Conservation (phyloP, 1,140 invertebrate genomes). For the Proctacanthus coquilletti region DNA sequence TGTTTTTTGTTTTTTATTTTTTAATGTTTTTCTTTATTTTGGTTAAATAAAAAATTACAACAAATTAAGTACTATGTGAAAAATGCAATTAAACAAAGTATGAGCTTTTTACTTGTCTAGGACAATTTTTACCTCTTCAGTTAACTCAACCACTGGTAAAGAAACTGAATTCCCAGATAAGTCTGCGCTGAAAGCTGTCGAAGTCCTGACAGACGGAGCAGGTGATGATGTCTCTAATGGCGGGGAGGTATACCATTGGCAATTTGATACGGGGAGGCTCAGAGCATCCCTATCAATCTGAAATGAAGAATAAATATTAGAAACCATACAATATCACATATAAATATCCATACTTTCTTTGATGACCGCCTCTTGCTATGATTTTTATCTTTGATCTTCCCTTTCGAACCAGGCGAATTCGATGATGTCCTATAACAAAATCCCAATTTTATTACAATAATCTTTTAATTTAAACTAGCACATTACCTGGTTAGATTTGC, state of each 20-base stretch:
- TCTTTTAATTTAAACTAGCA: not conserved
- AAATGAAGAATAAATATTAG: conserved; percentile 2
- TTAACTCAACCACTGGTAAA: conserved; percentile 20
- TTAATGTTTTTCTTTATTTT: too few relatives aligned
- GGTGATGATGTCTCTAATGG: too few relatives aligned
- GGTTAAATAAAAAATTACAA: too few relatives aligned
- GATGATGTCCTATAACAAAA: too few relatives aligned
- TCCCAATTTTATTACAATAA: not conserved
- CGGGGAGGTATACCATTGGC: conserved; percentile 27
- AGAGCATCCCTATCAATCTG: conserved; percentile 21
- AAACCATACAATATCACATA: not conserved
- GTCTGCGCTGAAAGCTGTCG: too few relatives aligned
- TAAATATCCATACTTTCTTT: conserved; percentile 18
- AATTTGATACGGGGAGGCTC: conserved; percentile 21
- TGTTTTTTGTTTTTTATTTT: too few relatives aligned
- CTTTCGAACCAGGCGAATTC: conserved; percentile 24
- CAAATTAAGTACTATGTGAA: too few relatives aligned
- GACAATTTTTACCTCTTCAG: conserved; percentile 27
- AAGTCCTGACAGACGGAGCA: too few relatives aligned
- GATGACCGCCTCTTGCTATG: conserved; percentile 23
- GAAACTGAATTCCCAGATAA: too few relatives aligned
- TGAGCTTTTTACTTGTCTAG: too few relatives aligned
- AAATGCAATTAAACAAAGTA: too few relatives aligned
- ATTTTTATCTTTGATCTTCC: conserved; percentile 26
- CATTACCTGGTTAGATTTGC: conserved; percentile 9